Evolutionary conservation across 53 echinoderm and acorn worm genomes (phyloP), one percentile per base, ranked within the genome.

Genomic region (Paracentrotus lividus): DNA sequence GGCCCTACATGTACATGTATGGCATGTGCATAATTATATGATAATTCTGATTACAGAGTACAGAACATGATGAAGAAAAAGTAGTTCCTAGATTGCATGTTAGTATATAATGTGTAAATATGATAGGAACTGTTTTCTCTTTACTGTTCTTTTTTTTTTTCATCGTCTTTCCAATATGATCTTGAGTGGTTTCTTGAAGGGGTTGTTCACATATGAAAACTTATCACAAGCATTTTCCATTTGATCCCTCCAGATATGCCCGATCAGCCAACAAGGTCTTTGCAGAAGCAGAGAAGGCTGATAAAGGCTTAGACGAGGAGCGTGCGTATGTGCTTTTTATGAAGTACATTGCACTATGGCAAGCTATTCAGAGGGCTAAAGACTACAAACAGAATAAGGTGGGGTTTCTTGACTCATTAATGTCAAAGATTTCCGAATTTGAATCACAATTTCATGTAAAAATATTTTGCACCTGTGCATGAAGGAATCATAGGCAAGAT

Each of bases 301-400:
- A 93, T 44, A 96, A 93, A 78, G 49, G n/a, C 36, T 77, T 84
- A 49, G 98, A 98, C 88, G 98, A 98, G 66, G 98, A 98, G 81
- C 93, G 97, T 52, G 97, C 97, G 10, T 98, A 96, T 60, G 94
- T 98, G 43, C 47, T 97, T 66, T 98, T 93, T 94, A 98, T 98
- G 98, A 98, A 97, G 86, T 98, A 96, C 94, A 84, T 90, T 23
- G 72, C 95, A 42, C 42, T 97, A 15, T 91, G 93, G 42, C 90
- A 95, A 93, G 69, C 77, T 56, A 87, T 96, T 24, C 69, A 52
- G 52, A 96, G 93, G 40, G 51, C 94, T 33, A 95, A 89, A 66
- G 96, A 95, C n/a, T 97, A 96, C 86, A 94, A 86, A 34, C 56
- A 34, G 23, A 55, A 86, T 21, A 86, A 86, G 86, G 86, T 86